Conservation (phyloP, 2,113 vertebrate genomes). For the Paradoxurus hermaphroditus region DNA sequence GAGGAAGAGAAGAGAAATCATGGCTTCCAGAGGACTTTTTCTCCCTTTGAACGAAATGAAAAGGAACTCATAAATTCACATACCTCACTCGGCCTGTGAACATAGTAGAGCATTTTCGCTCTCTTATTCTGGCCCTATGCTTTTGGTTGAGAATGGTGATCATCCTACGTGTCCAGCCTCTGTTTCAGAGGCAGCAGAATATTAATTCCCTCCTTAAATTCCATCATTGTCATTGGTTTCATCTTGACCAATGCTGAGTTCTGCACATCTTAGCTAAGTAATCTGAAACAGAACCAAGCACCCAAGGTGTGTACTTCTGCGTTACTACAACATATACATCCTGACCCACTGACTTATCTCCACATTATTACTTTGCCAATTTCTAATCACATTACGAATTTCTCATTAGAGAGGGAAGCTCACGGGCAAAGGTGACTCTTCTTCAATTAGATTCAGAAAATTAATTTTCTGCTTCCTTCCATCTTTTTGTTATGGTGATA, state of each 20-base stretch:
- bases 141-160: not conserved
- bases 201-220: not conserved
- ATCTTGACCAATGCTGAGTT: not conserved
- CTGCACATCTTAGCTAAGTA: not conserved
- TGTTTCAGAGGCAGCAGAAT: slow-evolving; percentile 1
- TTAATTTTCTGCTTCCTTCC: not conserved
- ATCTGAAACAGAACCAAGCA: not conserved
- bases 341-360: not conserved
- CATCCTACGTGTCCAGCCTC: not conserved
- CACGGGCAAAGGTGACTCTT: not conserved
- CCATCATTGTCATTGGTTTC: not conserved
- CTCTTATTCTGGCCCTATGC: not conserved
- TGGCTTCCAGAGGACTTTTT: not conserved
- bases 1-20: not conserved
- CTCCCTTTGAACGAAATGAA: not conserved
- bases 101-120: not conserved
- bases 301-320: not conserved
- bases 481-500: not conserved
- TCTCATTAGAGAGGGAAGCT: not conserved
- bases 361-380: not conserved
- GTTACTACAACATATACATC: not conserved
- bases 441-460: not conserved
- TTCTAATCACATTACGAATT: not conserved
- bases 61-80: not conserved
- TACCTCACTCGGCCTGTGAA: not conserved